Percentiles rank a stretch among this genome's conserved stretches.
Evolutionary conservation across 1,140 invertebrate genomes (phyloP).

Genomic region (Drosophila lowei): DNA sequence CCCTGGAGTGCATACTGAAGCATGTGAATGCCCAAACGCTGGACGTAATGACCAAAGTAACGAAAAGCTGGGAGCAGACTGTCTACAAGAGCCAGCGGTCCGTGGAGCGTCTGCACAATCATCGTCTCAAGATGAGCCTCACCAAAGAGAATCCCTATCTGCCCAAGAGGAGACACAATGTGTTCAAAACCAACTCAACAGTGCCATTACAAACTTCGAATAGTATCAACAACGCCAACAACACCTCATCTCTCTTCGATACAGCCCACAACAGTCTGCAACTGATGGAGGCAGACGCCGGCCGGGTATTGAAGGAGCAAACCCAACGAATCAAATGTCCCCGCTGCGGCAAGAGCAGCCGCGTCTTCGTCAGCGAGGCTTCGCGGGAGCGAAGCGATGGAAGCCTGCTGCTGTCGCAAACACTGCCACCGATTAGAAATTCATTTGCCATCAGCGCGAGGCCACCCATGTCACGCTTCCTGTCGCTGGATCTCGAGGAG

Average conservation of each 20-base stretch:
- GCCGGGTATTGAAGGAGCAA: slow-evolving; percentile 48
- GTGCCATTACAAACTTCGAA: slow-evolving; percentile 71
- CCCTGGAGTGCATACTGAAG: slow-evolving; percentile 56
- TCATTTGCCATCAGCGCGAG: slow-evolving; percentile 1
- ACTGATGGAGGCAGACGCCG: slow-evolving; percentile 42
- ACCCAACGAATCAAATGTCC: slow-evolving; percentile 66
- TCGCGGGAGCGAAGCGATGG: not conserved
- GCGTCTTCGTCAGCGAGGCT: slow-evolving; percentile 48
- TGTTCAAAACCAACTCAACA: slow-evolving; percentile 32
- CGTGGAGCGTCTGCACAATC: slow-evolving; percentile 51
- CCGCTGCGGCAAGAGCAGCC: slow-evolving; percentile 57
- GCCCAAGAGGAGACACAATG: slow-evolving; percentile 29
- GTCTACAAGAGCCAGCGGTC: slow-evolving; percentile 38
- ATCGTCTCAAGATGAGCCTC: slow-evolving; percentile 57
- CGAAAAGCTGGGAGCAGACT: slow-evolving; percentile 50
- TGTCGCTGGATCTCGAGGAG: slow-evolving; percentile 58
- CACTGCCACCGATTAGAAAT: slow-evolving; percentile 38
- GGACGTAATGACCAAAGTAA: slow-evolving; percentile 61
- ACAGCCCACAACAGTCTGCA: slow-evolving; percentile 19
- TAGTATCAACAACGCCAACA: slow-evolving; percentile 35
- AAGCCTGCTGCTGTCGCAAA: slow-evolving; percentile 38
- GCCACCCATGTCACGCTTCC: slow-evolving; percentile 40
- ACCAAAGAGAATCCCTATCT: slow-evolving; percentile 60
- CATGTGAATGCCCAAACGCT: slow-evolving; percentile 52
- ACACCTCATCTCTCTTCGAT: slow-evolving; percentile 18